Evolutionary conservation across 2,113 vertebrate species (phyloP), one percentile per base, ranked within the genome.

Genomic region (Callipepla californica): DNA sequence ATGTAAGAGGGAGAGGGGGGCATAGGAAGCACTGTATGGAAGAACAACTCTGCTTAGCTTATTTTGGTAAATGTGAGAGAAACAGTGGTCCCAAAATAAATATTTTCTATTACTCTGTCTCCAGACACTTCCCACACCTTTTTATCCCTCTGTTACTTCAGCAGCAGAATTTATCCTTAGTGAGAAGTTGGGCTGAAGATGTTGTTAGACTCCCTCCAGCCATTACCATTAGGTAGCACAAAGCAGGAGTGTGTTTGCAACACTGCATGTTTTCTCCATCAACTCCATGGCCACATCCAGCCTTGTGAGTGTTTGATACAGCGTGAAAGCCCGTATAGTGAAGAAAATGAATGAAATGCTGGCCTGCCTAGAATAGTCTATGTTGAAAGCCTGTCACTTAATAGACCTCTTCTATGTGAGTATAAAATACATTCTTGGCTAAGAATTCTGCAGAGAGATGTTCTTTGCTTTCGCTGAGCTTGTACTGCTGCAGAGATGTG

Each of bases 1-100:
- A 98, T 38, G 99, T 99, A 98, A 94, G 96, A 76, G 77, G 13
- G 75, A 28, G 57, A 38, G 30, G 17, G 68, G 30, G 7, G 2
- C 10, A 4, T 40, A n/a, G 65, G 36, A 70, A 22, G 62, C 66
- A 17, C 55, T 25, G 7, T 22, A 6, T 28, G 30, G 58, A 70
- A 83, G 18, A 65, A 25, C 11, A 50, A 20, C 42, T 68, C 45
- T 67, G 66, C 11, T 1, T 50, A 76, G 40, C 11, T 91, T 16
- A 28, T 80, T 47, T 73, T 53, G 66, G 45, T 74, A 85, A 80
- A 67, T 25, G 2, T 26, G 70, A 59, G 44, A 90, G 32, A 8
- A 13, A 7, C 34, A 5, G 26, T 45, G 8, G 30, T 91, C 38
- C 47, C 36, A 69, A 77, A 65, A 38, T 55, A 90, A 87, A 85